Evolutionary conservation across 1,140 invertebrate species (phyloP).

Genomic region (Meloidogyne hapla): DNA sequence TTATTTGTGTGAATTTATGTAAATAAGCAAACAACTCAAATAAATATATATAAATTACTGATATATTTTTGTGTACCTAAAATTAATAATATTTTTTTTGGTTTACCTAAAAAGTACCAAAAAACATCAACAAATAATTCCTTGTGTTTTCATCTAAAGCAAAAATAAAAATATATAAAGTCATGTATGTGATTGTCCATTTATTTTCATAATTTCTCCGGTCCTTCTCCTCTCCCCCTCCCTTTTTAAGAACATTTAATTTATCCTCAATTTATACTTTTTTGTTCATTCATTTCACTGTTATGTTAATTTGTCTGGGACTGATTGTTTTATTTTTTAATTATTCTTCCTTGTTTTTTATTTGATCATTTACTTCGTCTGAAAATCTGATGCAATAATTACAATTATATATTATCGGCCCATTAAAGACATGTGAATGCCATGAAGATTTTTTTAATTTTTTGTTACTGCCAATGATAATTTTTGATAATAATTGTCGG

Average conservation of each 20-base stretch:
- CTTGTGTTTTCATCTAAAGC: neutral
- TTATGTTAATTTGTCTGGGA: neutral
- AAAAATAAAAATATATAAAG: neutral
- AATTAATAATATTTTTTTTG: neutral
- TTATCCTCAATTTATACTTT: neutral
- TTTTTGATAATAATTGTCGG: neutral
- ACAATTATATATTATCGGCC: neutral
- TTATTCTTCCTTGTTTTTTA: neutral
- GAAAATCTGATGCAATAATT: slow-evolving; percentile 1
- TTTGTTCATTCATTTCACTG: neutral
- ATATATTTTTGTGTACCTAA: neutral
- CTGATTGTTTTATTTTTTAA: neutral
- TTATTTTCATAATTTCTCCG: neutral
- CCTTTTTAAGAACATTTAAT: neutral
- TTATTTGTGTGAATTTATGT: too few species aligned
- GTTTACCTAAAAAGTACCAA: neutral
- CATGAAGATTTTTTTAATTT: neutral
- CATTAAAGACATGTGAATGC: slow-evolving; percentile 1
- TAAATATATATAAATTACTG: too few species aligned
- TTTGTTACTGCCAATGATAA: neutral
- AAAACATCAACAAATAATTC: neutral
- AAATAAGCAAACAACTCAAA: too few species aligned
- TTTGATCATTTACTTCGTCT: neutral
- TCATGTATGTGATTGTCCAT: neutral
- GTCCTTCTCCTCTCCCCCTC: neutral